A percentile compares a stretch with the other conserved stretches of the same genome.
Evolutionary conservation across 2,113 vertebrate genomes (phyloP).

Genomic region (Stegostoma tigrinum): DNA sequence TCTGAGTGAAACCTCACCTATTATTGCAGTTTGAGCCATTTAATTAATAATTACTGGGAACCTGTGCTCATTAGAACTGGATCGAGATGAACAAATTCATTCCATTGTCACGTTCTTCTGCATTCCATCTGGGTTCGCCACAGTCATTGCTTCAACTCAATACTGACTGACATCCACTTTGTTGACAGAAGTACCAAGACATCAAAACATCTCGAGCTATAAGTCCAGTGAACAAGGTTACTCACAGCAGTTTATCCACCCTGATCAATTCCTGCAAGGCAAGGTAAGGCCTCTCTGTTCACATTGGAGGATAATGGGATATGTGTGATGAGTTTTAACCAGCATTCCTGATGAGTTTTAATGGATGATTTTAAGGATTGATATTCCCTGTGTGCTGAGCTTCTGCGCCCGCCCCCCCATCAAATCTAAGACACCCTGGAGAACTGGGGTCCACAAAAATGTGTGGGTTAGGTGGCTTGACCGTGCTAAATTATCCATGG

Average conservation of each 20-base stretch:
- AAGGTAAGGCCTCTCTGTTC: slow-evolving; percentile 59
- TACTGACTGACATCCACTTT: neutral
- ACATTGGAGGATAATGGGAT: neutral
- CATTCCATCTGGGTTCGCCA: neutral
- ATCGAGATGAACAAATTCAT: neutral
- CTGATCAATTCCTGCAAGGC: slow-evolving; percentile 79
- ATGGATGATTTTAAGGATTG: neutral
- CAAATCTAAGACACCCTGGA: too few relatives aligned
- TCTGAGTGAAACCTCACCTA: neutral
- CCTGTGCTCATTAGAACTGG: neutral
- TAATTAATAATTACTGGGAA: neutral
- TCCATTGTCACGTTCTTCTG: neutral
- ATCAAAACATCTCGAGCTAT: slow-evolving; percentile 55
- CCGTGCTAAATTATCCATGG: too few relatives aligned
- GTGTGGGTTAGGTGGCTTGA: too few relatives aligned
- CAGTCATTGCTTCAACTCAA: neutral
- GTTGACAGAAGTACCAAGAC: slow-evolving; percentile 35
- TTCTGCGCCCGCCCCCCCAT: neutral
- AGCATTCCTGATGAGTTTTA: neutral
- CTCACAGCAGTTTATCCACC: slow-evolving; percentile 71
- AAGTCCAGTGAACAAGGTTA: slow-evolving; percentile 62
- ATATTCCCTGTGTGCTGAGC: neutral
- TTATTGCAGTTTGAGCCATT: neutral
- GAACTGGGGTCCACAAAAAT: too few relatives aligned
- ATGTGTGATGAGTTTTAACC: neutral